Percentiles rank a stretch among this genome's conserved stretches.
Evolutionary conservation across 2,888 invertebrate genomes (phyloP).

Genomic region (Leptinotarsa tumamoca): DNA sequence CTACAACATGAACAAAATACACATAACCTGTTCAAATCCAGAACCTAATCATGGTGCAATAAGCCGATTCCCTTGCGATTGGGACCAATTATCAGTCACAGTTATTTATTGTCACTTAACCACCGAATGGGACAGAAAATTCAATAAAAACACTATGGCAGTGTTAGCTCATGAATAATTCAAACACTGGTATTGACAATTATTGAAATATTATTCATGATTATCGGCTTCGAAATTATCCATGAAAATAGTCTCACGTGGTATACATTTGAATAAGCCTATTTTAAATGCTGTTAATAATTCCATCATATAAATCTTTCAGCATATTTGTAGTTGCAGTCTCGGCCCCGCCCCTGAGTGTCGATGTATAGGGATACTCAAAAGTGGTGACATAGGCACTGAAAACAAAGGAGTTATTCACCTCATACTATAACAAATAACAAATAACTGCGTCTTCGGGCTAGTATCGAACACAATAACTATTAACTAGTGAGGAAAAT

Average conservation of each 20-base stretch:
- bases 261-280: slow-evolving; percentile 3
- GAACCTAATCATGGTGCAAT: background rate
- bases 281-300: slow-evolving; percentile 1
- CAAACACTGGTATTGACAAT: slow-evolving; percentile 3
- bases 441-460: no score
- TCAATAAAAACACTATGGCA: slow-evolving; percentile 2
- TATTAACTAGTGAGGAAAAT: no score
- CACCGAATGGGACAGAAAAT: background rate
- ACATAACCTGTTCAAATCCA: no score
- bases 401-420: no score
- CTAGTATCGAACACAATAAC: no score
- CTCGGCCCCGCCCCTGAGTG: background rate
- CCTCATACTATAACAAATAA: no score
- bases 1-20: no score
- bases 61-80: background rate
- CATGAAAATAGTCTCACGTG: slow-evolving; percentile 9
- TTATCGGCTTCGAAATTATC: slow-evolving; percentile 3
- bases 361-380: background rate
- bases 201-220: slow-evolving; percentile 14
- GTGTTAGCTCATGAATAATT: slow-evolving; percentile 8
- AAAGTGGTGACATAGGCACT: background rate
- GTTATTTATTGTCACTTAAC: slow-evolving; percentile 7
- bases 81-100: background rate
- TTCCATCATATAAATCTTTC: background rate
- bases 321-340: slow-evolving; percentile 8